These are phyloP conservation scores for Athene cunicularia DNA, from an alignment of 2,113 vertebrate genomes.

Conservation along the genomic window DNA sequence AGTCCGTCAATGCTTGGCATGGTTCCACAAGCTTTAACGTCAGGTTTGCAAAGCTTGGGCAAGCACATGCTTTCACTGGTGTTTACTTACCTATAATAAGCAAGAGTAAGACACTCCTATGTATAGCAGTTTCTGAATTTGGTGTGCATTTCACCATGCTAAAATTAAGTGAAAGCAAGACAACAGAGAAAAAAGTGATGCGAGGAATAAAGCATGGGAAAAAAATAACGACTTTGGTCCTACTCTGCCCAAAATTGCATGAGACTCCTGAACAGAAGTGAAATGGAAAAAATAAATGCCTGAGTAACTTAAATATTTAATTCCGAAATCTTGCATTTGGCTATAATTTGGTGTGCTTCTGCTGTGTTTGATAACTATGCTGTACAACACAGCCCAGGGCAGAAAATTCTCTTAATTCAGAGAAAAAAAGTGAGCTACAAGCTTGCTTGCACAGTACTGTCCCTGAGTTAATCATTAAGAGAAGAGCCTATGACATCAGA, in stretches of 20 bases:
- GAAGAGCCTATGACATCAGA: not conserved
- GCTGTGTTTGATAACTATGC: not conserved
- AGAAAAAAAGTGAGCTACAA: not conserved
- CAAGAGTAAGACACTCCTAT: not conserved
- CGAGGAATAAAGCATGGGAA: not conserved
- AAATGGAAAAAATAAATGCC: not conserved
- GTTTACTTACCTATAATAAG: not conserved
- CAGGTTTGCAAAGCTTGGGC: not conserved
- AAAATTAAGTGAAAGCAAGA: not conserved
- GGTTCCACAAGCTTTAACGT: not conserved
- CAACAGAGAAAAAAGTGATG: not conserved
- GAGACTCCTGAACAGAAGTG: not conserved
- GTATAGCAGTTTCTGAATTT: not conserved
- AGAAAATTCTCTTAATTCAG: not conserved
- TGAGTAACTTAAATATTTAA: not conserved
- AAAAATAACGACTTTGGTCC: not conserved
- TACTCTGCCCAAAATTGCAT: not conserved
- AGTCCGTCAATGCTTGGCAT: not conserved
- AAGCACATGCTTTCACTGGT: not conserved
- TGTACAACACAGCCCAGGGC: not conserved
- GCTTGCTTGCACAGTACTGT: not conserved
- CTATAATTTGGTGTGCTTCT: not conserved
- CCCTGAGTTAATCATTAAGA: rapidly evolving
- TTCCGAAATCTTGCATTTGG: not conserved
- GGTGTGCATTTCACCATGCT: not conserved